Evolutionary conservation across 2,888 invertebrate species (phyloP).

Genomic region (Hydrotaea cyrtoneurina): DNA sequence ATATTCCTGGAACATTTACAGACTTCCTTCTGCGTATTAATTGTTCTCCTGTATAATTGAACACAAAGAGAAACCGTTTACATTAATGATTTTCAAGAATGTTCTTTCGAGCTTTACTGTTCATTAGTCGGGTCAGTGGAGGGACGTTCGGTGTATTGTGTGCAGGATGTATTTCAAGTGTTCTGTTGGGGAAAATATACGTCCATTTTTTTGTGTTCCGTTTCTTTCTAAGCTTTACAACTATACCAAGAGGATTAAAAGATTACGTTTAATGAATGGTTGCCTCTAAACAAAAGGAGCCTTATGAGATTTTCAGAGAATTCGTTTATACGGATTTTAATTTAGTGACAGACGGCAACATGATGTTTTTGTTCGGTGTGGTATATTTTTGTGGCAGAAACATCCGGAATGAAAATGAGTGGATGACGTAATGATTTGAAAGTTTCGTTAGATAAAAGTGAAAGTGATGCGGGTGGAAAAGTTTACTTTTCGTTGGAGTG

Average conservation of each 20-base stretch:
- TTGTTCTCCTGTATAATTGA: conserved; percentile 2
- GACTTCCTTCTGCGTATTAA: background rate
- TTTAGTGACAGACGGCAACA: background rate
- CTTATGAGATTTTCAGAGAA: conserved; percentile 21
- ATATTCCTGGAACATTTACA: no score
- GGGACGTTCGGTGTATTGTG: background rate
- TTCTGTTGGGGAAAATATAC: conserved; percentile 9
- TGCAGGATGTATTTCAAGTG: background rate
- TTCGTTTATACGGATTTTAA: conserved; percentile 20
- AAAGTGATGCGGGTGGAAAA: background rate
- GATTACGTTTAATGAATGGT: conserved; percentile 39
- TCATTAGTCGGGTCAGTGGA: background rate
- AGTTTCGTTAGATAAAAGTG: background rate
- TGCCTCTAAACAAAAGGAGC: conserved; percentile 2
- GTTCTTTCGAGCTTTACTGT: background rate
- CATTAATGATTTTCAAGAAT: background rate
- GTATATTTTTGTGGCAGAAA: background rate
- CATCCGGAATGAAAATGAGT: background rate
- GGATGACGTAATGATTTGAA: background rate
- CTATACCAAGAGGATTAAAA: conserved; percentile 41
- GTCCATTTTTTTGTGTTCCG: background rate
- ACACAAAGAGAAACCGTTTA: conserved; percentile 15
- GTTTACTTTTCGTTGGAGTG: background rate
- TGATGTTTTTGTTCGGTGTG: background rate
- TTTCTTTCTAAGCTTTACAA: conserved; percentile 23